Conservation (phyloP, 2,888 invertebrate species). For the Scaptomyza reducta region DNA sequence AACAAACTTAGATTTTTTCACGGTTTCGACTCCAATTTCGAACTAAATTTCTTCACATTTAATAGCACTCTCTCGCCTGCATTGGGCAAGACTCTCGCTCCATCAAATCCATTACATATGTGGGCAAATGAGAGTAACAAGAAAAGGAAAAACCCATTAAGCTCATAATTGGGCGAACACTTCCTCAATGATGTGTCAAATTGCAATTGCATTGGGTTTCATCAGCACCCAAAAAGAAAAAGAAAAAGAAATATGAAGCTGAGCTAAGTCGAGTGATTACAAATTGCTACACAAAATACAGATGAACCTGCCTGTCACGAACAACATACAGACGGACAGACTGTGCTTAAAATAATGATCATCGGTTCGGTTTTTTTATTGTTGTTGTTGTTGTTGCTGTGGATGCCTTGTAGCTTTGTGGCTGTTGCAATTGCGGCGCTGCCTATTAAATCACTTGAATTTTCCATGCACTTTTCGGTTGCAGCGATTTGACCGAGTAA, state of each 20-base stretch:
- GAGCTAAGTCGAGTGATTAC: slow-evolving; percentile 11
- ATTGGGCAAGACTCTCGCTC: slow-evolving; percentile 16
- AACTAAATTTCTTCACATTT: not conserved
- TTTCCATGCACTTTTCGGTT: slow-evolving; percentile 52
- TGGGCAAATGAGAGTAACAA: not conserved
- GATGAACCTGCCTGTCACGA: slow-evolving; percentile 20
- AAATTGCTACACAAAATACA: slow-evolving; percentile 31
- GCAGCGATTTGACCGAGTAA: slow-evolving; percentile 31
- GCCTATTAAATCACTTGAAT: slow-evolving; percentile 48
- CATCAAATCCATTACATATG: slow-evolving; percentile 13
- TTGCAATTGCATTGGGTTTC: slow-evolving; percentile 35
- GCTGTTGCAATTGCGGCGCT: slow-evolving; percentile 46
- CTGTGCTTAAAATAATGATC: slow-evolving; percentile 35
- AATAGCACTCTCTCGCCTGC: not conserved
- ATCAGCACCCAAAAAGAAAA: slow-evolving; percentile 12
- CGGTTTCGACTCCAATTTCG: not conserved
- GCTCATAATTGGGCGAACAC: slow-evolving; percentile 39
- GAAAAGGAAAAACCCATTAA: slow-evolving; percentile 14
- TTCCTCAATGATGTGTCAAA: slow-evolving; percentile 52
- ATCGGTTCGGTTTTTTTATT: not conserved
- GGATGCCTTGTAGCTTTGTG: slow-evolving; percentile 3
- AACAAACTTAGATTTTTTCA: no score
- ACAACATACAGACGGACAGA: not conserved
- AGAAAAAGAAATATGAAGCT: not conserved
- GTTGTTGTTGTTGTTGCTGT: not conserved